These are phyloP conservation scores for Rhynchomys soricoides DNA, from an alignment of 2,113 vertebrate species.

Conservation along the genomic window DNA sequence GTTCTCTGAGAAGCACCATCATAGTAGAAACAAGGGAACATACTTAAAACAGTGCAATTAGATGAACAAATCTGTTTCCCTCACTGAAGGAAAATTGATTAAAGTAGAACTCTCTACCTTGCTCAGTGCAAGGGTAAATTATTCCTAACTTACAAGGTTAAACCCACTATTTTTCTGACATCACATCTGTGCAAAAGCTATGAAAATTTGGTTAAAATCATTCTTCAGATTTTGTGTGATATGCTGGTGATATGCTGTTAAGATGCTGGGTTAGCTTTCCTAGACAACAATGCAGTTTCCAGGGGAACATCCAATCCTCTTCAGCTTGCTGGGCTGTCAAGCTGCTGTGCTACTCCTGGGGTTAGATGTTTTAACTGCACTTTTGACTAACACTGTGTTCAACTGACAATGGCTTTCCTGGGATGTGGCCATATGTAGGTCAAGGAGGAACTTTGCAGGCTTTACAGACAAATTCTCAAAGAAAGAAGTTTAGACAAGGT, in stretches of 20 bases:
- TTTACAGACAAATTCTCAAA: neutral
- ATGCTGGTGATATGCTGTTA: neutral
- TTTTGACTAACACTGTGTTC: neutral
- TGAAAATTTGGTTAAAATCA: neutral
- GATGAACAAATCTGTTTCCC: neutral
- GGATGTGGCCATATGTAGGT: neutral
- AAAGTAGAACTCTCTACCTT: neutral
- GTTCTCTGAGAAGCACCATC: neutral
- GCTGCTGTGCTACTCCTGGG: neutral
- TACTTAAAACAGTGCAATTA: neutral
- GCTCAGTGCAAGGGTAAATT: neutral
- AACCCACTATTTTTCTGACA: neutral
- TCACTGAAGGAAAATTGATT: neutral
- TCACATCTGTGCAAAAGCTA: neutral
- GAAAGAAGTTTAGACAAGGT: neutral
- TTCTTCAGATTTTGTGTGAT: neutral
- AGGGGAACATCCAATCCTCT: neutral
- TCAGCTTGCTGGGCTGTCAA: neutral
- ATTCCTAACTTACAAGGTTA: neutral
- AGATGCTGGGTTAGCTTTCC: neutral
- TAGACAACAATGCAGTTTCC: neutral
- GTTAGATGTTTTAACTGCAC: too few relatives aligned
- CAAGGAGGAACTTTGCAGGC: neutral
- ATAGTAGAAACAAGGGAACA: neutral
- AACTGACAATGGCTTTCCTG: neutral